Conservation (phyloP, 2,113 vertebrate species). For the Paramisgurnus dabryanus region DNA sequence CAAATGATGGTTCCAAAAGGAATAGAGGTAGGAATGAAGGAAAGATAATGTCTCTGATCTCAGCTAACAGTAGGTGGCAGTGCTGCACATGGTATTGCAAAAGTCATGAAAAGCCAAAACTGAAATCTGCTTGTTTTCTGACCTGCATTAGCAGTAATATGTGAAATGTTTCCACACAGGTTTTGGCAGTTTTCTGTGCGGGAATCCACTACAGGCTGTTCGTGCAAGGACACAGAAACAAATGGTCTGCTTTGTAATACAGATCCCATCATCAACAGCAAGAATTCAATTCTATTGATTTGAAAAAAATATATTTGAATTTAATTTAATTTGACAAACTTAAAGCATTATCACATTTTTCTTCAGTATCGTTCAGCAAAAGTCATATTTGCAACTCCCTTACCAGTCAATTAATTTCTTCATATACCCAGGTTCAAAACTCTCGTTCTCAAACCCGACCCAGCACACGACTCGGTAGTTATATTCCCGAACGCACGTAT, state of each 20-base stretch:
- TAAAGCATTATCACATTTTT: not conserved
- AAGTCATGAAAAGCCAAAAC: not conserved
- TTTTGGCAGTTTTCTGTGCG: slow-evolving; percentile 79
- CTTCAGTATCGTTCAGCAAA: too few species aligned
- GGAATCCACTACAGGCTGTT: slow-evolving; percentile 87
- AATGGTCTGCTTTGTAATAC: slow-evolving; percentile 65
- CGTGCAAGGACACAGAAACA: slow-evolving; percentile 77
- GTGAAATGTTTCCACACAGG: slow-evolving; percentile 77
- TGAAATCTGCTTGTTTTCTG: not conserved
- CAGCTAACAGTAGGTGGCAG: too few species aligned
- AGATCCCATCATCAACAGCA: not conserved
- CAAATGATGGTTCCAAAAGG: too few species aligned
- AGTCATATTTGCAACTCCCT: too few species aligned
- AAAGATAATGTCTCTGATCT: too few species aligned
- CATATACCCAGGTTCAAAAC: slow-evolving; percentile 11
- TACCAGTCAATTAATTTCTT: not conserved
- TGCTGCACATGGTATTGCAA: too few species aligned
- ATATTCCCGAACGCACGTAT: slow-evolving; percentile 63
- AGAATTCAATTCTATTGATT: too few species aligned
- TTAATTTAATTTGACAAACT: too few species aligned
- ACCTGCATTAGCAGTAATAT: slow-evolving; percentile 20
- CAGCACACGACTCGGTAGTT: slow-evolving; percentile 54
- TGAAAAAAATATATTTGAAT: too few species aligned
- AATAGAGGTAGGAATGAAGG: too few species aligned
- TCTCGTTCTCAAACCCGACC: slow-evolving; percentile 34